A percentile compares a stretch with the other conserved stretches of the same genome.
Conservation (phyloP, 2,797 vertebrate species). For the Onychomys torridus region DNA sequence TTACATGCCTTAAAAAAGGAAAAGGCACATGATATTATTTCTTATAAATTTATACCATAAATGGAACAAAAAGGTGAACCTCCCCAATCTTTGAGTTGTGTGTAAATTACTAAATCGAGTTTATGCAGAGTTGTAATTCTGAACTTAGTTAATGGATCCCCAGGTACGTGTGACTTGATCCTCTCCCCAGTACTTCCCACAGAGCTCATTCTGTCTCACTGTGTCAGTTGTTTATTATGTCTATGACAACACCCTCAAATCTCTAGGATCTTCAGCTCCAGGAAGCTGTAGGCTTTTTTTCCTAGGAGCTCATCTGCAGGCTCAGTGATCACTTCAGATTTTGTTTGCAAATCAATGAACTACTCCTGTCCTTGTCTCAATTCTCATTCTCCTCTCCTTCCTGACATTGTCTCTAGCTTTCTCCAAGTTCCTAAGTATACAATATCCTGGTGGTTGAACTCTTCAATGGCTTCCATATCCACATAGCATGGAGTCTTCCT, state of each 20-base stretch:
- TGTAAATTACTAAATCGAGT: not conserved
- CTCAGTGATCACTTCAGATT: not conserved
- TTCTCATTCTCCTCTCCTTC: not conserved
- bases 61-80: not conserved
- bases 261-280: not conserved
- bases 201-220: not conserved
- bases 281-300: not conserved
- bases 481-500: not conserved
- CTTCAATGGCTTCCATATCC: not conserved
- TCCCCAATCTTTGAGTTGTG: not conserved
- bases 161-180: not conserved
- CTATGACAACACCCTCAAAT: not conserved
- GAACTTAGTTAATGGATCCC: not conserved
- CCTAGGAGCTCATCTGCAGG: not conserved
- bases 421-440: not conserved
- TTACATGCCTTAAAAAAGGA: not conserved
- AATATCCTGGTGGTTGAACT: not conserved
- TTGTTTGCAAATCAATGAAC: not conserved
- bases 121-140: not conserved
- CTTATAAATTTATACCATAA: not conserved
- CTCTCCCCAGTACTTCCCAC: not conserved
- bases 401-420: not conserved
- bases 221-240: not conserved
- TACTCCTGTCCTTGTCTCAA: not conserved
- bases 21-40: not conserved